Evolutionary conservation across 2,797 vertebrate genomes (phyloP).

Genomic region (Ctenochaetus hawaiiensis): DNA sequence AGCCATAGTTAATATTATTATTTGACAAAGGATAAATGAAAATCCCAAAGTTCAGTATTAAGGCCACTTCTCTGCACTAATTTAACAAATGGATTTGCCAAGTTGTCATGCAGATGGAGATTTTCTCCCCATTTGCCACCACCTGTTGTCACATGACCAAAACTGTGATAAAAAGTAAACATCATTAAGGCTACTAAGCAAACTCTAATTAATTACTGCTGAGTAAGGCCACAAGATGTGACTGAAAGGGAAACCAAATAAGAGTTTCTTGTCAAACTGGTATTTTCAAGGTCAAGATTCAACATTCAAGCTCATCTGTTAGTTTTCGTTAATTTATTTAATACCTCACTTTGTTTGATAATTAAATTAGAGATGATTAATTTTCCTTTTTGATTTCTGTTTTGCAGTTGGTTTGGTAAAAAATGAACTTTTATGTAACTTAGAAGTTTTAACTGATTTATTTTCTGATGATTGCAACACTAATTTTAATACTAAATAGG

Average conservation of each 20-base stretch:
- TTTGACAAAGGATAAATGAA: background rate
- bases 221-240: background rate
- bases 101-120: conserved; percentile 9
- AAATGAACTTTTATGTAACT: background rate
- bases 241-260: background rate
- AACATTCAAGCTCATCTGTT: background rate
- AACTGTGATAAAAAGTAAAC: background rate
- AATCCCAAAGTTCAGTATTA: background rate
- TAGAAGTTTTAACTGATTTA: background rate
- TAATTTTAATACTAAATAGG: background rate
- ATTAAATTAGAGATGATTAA: background rate
- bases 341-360: background rate
- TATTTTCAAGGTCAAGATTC: background rate
- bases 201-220: background rate
- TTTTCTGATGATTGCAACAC: background rate
- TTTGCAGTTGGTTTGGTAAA: background rate
- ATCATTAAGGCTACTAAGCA: background rate
- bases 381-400: background rate
- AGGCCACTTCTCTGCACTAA: background rate
- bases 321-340: background rate
- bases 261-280: too few species aligned
- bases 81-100: background rate
- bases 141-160: background rate
- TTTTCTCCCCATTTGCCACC: background rate
- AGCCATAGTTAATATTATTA: background rate